A percentile compares a stretch with the other conserved stretches of the same genome.
phyloP scores from a whole-genome alignment of 1,140 invertebrate genomes.

The Drosophila varians region DNA sequence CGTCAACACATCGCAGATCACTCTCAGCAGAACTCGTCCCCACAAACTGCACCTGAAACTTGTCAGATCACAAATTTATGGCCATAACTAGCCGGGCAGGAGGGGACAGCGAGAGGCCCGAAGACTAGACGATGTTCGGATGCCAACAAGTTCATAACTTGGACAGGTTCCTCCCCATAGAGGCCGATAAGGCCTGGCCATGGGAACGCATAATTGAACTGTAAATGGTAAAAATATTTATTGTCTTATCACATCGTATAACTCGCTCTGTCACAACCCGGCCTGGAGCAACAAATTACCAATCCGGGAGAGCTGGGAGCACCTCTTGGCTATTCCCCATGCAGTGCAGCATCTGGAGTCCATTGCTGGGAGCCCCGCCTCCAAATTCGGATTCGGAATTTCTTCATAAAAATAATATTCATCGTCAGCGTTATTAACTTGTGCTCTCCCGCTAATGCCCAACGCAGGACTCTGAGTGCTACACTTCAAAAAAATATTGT shows the following conservation, averaged over 20 bases:
- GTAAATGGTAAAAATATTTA: constrained; percentile 77
- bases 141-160: constrained; percentile 25
- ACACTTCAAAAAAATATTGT: not conserved
- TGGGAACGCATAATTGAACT: constrained; percentile 63
- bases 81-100: constrained; percentile 19
- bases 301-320: not conserved
- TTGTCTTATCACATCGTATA: constrained; percentile 82
- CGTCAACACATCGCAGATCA: not conserved
- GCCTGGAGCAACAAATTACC: constrained; percentile 46
- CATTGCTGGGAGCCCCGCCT: constrained; percentile 41
- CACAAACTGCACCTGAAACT: not conserved
- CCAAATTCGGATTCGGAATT: constrained; percentile 53
- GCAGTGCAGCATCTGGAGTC: constrained; percentile 14
- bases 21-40: not conserved
- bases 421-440: constrained; percentile 82
- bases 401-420: constrained; percentile 80
- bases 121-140: not conserved
- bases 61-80: constrained; percentile 20
- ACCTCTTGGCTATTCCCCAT: not conserved
- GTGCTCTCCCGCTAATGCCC: constrained; percentile 74
- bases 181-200: constrained; percentile 48
- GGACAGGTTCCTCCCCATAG: constrained; percentile 23
- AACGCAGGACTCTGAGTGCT: not conserved
- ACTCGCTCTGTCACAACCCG: constrained; percentile 70
- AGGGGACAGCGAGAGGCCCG: not conserved